Base-by-base conservation (phyloP, 2,888 invertebrate species). In the Tenthredo notha region DNA sequence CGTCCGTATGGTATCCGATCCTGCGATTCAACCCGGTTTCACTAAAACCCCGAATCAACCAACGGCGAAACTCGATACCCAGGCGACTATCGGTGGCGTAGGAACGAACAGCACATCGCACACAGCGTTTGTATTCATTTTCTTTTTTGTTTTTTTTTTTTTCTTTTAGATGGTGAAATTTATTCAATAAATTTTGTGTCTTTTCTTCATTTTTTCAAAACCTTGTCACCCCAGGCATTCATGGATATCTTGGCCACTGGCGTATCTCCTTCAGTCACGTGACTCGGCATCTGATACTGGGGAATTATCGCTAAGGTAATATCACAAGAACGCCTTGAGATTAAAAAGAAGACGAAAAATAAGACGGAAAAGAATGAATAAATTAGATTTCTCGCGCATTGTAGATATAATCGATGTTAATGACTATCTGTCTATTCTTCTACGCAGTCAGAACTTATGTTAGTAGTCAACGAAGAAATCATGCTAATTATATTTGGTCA, bases 1-100 rank as follows among this genome's bases (percentile, higher is more conserved):
- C 94, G 99, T 99, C 85, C 97, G 99, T 80, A 99, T 99, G 99
- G 98, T 98, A 87, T 98, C 98, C 93, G 99, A 99, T 95, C 98
- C 99, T 2, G 99, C 98, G 94, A 97, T 99, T 85, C 93, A 93
- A 47, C 93, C 93, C 15, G 93, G 93, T 61, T 93, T 93, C 77
- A 93, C 93, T 18, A 93, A 93, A 84, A 93, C 93, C 0, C 93
- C 93, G 7, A 93, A 93, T 88, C 90, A 92, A 86, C 88, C 91
- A 5, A 91, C 91, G n/a, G 88, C 89, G 0, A 93, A 92, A 85
- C 88, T 93, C 54, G 93, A 93, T 37, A 90, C 91, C 40, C 92
- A 92, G 86, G 89, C 92, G 10, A 92, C 92, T 10, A 92, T 93
- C 82, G 91, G 91, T 21, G 92, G 92, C 80, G 89, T 92, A 74